These are phyloP conservation scores for Sinotaia quadrata DNA, from an alignment of 2,888 invertebrate genomes.

Conservation along the genomic window DNA sequence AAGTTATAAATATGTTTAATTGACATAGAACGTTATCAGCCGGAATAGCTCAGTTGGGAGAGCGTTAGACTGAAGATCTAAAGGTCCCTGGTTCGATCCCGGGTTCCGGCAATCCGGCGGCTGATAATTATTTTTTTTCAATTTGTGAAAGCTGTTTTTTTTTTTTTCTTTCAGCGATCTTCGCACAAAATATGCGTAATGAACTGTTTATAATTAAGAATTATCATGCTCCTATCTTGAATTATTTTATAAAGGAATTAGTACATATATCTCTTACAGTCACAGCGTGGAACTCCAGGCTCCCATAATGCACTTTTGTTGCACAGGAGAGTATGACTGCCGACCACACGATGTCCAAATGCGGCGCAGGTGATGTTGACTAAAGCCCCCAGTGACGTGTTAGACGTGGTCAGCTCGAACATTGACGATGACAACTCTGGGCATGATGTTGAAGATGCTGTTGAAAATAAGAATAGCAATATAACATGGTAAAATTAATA, in stretches of 20 bases:
- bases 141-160: neutral
- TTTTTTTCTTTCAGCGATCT: conserved; percentile 6
- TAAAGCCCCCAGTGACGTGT: conserved; percentile 20
- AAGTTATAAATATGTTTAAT: too few relatives aligned
- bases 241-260: too few relatives aligned
- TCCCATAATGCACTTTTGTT: conserved; percentile 29
- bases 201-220: too few relatives aligned
- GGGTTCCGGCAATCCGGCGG: conserved; percentile 7
- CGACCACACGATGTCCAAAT: conserved; percentile 38
- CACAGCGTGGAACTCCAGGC: conserved; percentile 30
- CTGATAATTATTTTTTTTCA: neutral
- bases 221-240: too few relatives aligned
- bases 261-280: conserved; percentile 34
- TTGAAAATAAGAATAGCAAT: too few relatives aligned
- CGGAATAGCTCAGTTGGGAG: conserved; percentile 14
- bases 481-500: too few relatives aligned
- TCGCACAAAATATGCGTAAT: too few relatives aligned
- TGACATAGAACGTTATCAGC: too few relatives aligned
- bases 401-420: conserved; percentile 33
- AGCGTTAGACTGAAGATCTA: conserved; percentile 10
- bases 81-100: conserved; percentile 8
- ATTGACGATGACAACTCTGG: too few relatives aligned
- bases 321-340: conserved; percentile 26
- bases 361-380: conserved; percentile 33
- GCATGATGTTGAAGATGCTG: too few relatives aligned